Conservation (phyloP, 1,140 invertebrate species). For the Heliothis subflexa region DNA sequence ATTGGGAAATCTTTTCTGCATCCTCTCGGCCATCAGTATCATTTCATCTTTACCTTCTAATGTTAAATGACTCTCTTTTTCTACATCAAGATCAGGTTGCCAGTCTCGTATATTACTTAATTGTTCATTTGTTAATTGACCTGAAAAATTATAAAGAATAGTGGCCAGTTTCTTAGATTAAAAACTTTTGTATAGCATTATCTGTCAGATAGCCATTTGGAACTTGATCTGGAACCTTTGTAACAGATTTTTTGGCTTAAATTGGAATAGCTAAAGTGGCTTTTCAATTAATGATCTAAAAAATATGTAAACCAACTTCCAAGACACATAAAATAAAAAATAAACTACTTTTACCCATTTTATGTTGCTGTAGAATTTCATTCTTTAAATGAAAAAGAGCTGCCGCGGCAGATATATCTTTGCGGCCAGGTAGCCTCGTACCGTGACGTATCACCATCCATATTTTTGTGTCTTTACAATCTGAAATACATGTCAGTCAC, state of each 20-base stretch:
- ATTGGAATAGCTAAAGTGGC: too few species aligned
- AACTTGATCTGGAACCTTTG: too few species aligned
- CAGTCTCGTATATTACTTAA: slow-evolving; percentile 67
- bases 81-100: slow-evolving; percentile 61
- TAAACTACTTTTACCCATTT: slow-evolving; percentile 65
- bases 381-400: slow-evolving; percentile 70
- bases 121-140: slow-evolving; percentile 67
- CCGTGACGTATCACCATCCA: slow-evolving; percentile 81
- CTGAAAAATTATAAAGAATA: slow-evolving; percentile 53
- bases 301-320: too few species aligned
- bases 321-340: background rate
- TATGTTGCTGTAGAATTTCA: slow-evolving; percentile 68
- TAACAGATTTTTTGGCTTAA: too few species aligned
- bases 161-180: background rate
- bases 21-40: slow-evolving; percentile 74
- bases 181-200: too few species aligned
- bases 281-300: too few species aligned
- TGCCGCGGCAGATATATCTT: slow-evolving; percentile 63
- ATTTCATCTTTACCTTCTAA: slow-evolving; percentile 80
- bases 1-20: slow-evolving; percentile 77
- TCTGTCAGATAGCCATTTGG: too few species aligned
- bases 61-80: slow-evolving; percentile 71
- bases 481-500: slow-evolving; percentile 55
- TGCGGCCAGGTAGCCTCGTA: slow-evolving; percentile 72
- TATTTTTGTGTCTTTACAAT: slow-evolving; percentile 74